These are phyloP conservation scores for Chloebia gouldiae DNA, from an alignment of 2,113 vertebrate genomes.

Conservation along the genomic window DNA sequence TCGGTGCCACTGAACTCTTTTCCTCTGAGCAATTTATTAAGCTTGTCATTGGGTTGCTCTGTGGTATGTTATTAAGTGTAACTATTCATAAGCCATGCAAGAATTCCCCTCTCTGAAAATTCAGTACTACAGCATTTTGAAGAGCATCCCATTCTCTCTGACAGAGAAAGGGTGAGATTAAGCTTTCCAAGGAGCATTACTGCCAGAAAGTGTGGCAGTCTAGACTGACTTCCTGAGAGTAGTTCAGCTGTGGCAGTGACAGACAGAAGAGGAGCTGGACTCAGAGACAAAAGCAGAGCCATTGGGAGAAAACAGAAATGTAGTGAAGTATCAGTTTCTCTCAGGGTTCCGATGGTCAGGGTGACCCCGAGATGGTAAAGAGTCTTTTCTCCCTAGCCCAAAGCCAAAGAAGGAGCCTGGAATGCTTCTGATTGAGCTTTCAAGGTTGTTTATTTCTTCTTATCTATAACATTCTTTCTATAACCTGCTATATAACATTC, in stretches of 20 bases:
- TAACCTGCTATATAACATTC: too few relatives aligned
- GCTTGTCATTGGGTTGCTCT: not conserved
- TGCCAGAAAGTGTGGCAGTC: not conserved
- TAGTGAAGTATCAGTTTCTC: not conserved
- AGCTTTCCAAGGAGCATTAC: not conserved
- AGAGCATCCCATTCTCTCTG: not conserved
- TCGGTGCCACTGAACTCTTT: not conserved
- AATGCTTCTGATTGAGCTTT: too few relatives aligned
- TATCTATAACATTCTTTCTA: too few relatives aligned
- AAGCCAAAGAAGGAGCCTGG: too few relatives aligned
- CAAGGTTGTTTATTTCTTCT: too few relatives aligned
- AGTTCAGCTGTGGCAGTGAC: not conserved
- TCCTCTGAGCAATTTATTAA: not conserved
- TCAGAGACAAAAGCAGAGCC: not conserved
- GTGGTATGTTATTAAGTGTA: not conserved
- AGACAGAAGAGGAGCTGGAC: not conserved
- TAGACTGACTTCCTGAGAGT: not conserved
- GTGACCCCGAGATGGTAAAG: too few relatives aligned
- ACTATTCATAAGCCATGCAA: rapidly evolving
- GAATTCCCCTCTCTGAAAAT: not conserved
- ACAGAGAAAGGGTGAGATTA: not conserved
- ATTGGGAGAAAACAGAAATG: not conserved
- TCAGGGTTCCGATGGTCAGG: too few relatives aligned
- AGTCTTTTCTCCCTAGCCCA: too few relatives aligned
- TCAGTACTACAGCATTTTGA: not conserved